A percentile compares a stretch with the other conserved stretches of the same genome.
These are phyloP conservation scores for Mya arenaria DNA, from an alignment of 1,140 invertebrate genomes.

Conservation along the genomic window DNA sequence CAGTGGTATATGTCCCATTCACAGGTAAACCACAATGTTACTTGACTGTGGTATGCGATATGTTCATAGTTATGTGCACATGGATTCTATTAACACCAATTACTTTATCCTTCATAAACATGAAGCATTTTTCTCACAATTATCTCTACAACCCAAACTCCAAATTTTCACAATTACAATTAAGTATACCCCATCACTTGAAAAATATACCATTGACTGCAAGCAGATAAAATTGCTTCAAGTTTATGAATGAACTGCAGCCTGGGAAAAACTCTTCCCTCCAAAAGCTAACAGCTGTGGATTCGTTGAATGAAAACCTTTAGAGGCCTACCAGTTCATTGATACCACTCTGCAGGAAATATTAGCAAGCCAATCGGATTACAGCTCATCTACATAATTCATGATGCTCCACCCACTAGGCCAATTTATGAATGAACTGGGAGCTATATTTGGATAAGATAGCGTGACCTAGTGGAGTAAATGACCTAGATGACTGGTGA, in stretches of 20 bases:
- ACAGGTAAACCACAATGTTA: too few species aligned
- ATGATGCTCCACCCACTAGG: slow-evolving; percentile 37
- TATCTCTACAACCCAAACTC: too few species aligned
- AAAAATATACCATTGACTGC: too few species aligned
- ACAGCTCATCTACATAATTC: slow-evolving; percentile 55
- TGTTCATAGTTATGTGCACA: too few species aligned
- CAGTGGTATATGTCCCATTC: too few species aligned
- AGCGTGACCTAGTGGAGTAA: slow-evolving; percentile 47
- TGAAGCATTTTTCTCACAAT: too few species aligned
- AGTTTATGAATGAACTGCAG: not conserved
- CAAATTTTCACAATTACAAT: too few species aligned
- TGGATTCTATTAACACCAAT: too few species aligned
- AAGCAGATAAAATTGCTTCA: not conserved
- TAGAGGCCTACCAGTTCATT: not conserved
- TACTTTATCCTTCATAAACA: too few species aligned
- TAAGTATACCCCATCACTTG: too few species aligned
- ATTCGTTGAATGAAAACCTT: slow-evolving; percentile 53
- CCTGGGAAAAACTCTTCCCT: slow-evolving; percentile 54
- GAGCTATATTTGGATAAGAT: slow-evolving; percentile 49
- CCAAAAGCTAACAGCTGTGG: slow-evolving; percentile 52
- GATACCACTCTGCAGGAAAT: slow-evolving; percentile 22
- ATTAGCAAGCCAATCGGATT: slow-evolving; percentile 31
- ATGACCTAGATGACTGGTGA: not conserved
- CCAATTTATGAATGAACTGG: slow-evolving; percentile 53
- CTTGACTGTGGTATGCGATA: too few species aligned